Conservation (phyloP, 1,140 invertebrate species). For the Asbolus verrucosus region DNA sequence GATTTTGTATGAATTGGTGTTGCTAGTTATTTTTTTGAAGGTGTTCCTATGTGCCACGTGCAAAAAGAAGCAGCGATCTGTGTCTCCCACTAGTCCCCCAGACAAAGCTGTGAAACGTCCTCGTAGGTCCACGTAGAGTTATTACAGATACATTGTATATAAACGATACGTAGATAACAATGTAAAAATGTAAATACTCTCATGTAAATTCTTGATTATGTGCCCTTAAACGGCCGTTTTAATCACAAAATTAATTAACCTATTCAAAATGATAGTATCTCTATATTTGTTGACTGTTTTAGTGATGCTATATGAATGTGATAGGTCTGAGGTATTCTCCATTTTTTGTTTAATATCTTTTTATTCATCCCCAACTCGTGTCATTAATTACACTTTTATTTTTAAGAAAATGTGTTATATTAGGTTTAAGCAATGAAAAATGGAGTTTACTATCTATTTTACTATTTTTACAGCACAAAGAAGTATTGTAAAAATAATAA, state of each 20-base stretch:
- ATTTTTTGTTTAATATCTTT: slow-evolving; percentile 14
- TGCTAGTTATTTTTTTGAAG: slow-evolving; percentile 45
- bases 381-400: slow-evolving; percentile 16
- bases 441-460: slow-evolving; percentile 18
- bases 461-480: slow-evolving; percentile 37
- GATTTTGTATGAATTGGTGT: too few relatives aligned
- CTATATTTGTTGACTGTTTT: slow-evolving; percentile 49
- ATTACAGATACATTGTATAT: slow-evolving; percentile 48
- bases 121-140: slow-evolving; percentile 55
- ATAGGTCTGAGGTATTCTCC: slow-evolving; percentile 40
- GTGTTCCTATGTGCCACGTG: slow-evolving; percentile 61
- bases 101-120: slow-evolving; percentile 57
- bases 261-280: slow-evolving; percentile 51
- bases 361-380: slow-evolving; percentile 12
- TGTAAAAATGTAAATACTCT: slow-evolving; percentile 60
- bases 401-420: slow-evolving; percentile 3
- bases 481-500: slow-evolving; percentile 34
- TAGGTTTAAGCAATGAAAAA: slow-evolving; percentile 18
- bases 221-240: slow-evolving; percentile 47
- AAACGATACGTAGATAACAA: slow-evolving; percentile 47
- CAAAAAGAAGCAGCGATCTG: slow-evolving; percentile 57
- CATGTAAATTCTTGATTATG: slow-evolving; percentile 50
- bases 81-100: slow-evolving; percentile 54
- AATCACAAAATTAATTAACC: slow-evolving; percentile 44
- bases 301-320: slow-evolving; percentile 49